Percentiles rank a stretch among this genome's conserved stretches.
Conservation (phyloP, 2,888 invertebrate genomes). For the Brachyptera putata region DNA sequence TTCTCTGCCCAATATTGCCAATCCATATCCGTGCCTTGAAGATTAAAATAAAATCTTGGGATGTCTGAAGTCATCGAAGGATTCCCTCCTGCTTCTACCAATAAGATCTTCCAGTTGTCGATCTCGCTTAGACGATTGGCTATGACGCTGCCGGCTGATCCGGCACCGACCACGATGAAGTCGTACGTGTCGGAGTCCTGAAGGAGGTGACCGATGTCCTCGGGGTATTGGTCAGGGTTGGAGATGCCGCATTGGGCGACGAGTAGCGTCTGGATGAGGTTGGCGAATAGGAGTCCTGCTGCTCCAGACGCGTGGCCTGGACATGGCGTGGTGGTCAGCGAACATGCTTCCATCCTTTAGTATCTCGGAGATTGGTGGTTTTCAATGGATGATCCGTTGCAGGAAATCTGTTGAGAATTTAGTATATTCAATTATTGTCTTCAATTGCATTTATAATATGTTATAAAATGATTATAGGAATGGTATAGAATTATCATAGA, state of each 20-base stretch:
- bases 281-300: slow-evolving; percentile 51
- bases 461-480: too few species aligned
- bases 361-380: too few species aligned
- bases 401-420: too few species aligned
- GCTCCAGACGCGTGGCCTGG: slow-evolving; percentile 40
- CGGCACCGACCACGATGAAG: slow-evolving; percentile 45
- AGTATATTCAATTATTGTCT: too few species aligned
- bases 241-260: slow-evolving; percentile 57
- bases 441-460: too few species aligned
- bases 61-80: slow-evolving; percentile 40
- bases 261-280: slow-evolving; percentile 56
- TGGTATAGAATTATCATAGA: too few species aligned
- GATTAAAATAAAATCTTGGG: slow-evolving; percentile 40
- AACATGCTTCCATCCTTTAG: slow-evolving; percentile 23
- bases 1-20: slow-evolving; percentile 48
- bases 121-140: slow-evolving; percentile 64
- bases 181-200: slow-evolving; percentile 37
- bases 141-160: slow-evolving; percentile 52
- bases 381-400: too few species aligned
- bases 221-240: slow-evolving; percentile 54
- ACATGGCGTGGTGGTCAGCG: slow-evolving; percentile 30
- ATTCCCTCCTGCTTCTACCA: slow-evolving; percentile 32
- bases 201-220: slow-evolving; percentile 36
- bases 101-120: slow-evolving; percentile 53
- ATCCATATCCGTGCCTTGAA: slow-evolving; percentile 42